phyloP scores from a whole-genome alignment of 1,140 invertebrate genomes.

The Caenorhabditis tropicalis region DNA sequence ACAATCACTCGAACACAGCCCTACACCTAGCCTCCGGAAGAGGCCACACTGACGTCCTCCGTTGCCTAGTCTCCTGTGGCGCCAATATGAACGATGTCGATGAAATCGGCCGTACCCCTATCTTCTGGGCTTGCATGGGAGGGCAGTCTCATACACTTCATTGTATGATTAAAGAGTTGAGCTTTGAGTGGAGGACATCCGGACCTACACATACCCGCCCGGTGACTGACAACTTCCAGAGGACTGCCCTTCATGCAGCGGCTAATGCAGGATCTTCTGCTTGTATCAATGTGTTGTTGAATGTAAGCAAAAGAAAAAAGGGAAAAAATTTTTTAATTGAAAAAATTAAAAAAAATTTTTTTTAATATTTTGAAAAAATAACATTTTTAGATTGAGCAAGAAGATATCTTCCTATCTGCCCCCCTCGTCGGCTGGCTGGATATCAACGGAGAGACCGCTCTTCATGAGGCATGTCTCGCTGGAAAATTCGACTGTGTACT shows the following conservation, averaged over 20 bases:
- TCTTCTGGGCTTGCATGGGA: constrained; percentile 51
- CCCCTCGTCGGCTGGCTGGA: constrained; percentile 45
- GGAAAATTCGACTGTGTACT: constrained; percentile 48
- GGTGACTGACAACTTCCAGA: constrained; percentile 2
- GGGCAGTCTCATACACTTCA: constrained; percentile 48
- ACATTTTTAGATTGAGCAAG: constrained; percentile 39
- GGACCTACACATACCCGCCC: neutral
- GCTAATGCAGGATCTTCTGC: constrained; percentile 43
- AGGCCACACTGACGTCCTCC: constrained; percentile 42
- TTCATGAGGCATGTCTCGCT: constrained; percentile 21
- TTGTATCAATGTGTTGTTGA: constrained; percentile 47
- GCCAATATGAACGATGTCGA: constrained; percentile 48
- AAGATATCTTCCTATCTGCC: constrained; percentile 4
- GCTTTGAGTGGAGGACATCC: constrained; percentile 48
- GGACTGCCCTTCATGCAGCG: constrained; percentile 52
- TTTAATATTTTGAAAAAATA: neutral
- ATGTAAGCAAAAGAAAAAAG: neutral
- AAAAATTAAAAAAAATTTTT: too few relatives aligned
- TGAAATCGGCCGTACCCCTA: constrained; percentile 44
- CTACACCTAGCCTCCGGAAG: constrained; percentile 51
- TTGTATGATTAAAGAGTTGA: constrained; percentile 53
- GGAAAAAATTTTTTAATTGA: too few relatives aligned
- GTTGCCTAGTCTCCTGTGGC: constrained; percentile 25
- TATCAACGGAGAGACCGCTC: constrained; percentile 30
- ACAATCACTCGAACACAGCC: constrained; percentile 43